Evolutionary conservation across 2,797 vertebrate genomes (phyloP), one percentile per base, ranked within the genome.

Genomic region (Tauraco hartlaubi): DNA sequence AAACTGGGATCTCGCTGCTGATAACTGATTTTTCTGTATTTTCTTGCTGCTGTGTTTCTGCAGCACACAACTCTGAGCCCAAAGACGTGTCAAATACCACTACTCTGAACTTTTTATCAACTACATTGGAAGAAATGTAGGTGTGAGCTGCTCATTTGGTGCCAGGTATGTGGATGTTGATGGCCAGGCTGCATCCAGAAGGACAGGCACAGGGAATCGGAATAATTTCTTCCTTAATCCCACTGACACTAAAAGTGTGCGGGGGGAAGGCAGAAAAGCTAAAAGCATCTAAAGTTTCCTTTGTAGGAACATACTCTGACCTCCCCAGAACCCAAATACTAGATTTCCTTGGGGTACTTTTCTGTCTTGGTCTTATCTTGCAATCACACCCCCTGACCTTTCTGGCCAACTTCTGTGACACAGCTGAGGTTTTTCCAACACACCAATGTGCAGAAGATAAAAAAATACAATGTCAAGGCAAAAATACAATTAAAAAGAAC

Each of bases 31-130:
- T 55, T n/a, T 21, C 39, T 41, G 15, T 35, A 35, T 29, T 62
- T 62, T 25, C 43, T 67, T 44, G 29, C 25, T 62, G 46, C 28
- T 5, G 0, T 25, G 51, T 51, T 62, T 72, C 63, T 77, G 64
- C 6, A 51, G 41, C 31, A 81, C 13, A n/a, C 1, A 2, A 63
- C 15, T 26, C n/a, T 0, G 2, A 81, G 43, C 7, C 37, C 43
- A 51, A 69, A 43, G 26, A 44, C 25, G 21, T 1, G 11, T 66
- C 37, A 46, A 76, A 66, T 20, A 22, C 12, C 43, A 48, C 37
- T 26, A 26, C 29, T 52, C 17, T 1, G 1, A 61, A 37, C 8
- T 35, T 59, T 28, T 37, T n/a, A 78, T 19, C 43, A 64, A 9
- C 18, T 4, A 14, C 6, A 3, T 9, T 61, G 46, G 51, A 63